Base-by-base conservation (phyloP, 2,888 invertebrate species). In the Acrobasis consociella region DNA sequence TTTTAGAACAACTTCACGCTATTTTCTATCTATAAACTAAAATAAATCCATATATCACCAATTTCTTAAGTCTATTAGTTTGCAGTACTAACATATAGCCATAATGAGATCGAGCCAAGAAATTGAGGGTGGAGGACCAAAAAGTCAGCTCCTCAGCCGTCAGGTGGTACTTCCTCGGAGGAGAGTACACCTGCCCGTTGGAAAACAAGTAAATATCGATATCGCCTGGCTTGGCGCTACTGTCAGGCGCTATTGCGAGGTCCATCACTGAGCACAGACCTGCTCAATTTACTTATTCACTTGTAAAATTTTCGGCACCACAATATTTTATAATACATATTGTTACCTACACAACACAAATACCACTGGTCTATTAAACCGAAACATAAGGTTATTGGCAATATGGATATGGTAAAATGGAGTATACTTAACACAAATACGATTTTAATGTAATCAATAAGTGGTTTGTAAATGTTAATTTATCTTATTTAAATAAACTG, bases 131-230 rank as follows among this genome's bases (percentile, higher is more conserved):
- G 0, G 69, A 60, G 5, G 80, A 76, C 91, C 90, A 91, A 60
- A 62, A 76, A 46, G 74, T 71, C 1, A 91, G 71, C 5, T 89
- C 83, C 0, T 82, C 78, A 2, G 67, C 65, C 8, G 66, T 66
- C 13, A 91, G 74, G 64, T 86, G 86, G 65, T 90, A 88, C 64
- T 91, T 91, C 62, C 90, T 83, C 0, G 91, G 91, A 0, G 91
- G 91, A 0, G 86, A 82, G 60, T 76, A 72, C 16, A 83, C 70
- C 62, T 91, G 87, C 0, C 91, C 91, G 60, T 91, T 91, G 0
- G 83, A 77, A 67, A 91, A 91, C 10, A 91, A 49, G 67, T 72
- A 91, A 66, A 91, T 89, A 62, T 91, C 87, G 22, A 90, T 75
- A 1, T 76, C 69, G 13, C 74, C 66, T 81, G 80, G 82, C 38